phyloP scores from a whole-genome alignment of 1,140 invertebrate species.

The Solen grandis region DNA sequence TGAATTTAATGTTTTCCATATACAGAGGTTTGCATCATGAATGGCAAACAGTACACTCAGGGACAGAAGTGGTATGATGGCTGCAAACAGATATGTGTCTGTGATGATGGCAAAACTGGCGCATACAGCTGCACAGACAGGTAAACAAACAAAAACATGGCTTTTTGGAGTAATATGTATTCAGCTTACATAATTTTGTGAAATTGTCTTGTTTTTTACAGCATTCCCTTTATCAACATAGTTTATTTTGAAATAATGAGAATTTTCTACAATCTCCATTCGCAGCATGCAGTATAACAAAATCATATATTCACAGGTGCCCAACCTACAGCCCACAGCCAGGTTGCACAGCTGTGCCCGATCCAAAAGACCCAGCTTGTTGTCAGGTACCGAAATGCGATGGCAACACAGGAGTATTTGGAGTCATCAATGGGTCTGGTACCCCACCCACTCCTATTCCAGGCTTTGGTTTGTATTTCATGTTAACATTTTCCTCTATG shows the following conservation, averaged over 20 bases:
- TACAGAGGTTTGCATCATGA: conserved; percentile 65
- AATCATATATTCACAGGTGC: conserved; percentile 62
- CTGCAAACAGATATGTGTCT: conserved; percentile 68
- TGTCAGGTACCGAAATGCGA: conserved; percentile 67
- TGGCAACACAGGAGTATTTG: conserved; percentile 56
- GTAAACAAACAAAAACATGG: too few species aligned
- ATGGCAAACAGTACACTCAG: conserved; percentile 63
- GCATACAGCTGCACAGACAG: conserved; percentile 65
- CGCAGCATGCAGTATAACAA: too few species aligned
- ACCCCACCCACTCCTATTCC: conserved; percentile 37
- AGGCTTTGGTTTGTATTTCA: too few species aligned
- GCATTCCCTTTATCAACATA: too few species aligned
- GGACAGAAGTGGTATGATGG: conserved; percentile 68
- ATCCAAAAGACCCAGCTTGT: conserved; percentile 66
- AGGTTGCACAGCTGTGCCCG: conserved; percentile 64
- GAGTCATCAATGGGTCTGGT: conserved; percentile 58
- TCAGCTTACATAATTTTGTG: too few species aligned
- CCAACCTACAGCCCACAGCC: conserved; percentile 56
- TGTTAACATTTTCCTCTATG: too few species aligned
- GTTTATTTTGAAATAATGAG: too few species aligned
- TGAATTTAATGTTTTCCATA: too few species aligned
- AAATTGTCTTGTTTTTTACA: too few species aligned
- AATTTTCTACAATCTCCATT: too few species aligned
- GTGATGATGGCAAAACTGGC: conserved; percentile 67
- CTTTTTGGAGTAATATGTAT: too few species aligned